These are phyloP conservation scores for Eufriesea mexicana DNA, from an alignment of 1,140 invertebrate genomes.

Conservation along the genomic window DNA sequence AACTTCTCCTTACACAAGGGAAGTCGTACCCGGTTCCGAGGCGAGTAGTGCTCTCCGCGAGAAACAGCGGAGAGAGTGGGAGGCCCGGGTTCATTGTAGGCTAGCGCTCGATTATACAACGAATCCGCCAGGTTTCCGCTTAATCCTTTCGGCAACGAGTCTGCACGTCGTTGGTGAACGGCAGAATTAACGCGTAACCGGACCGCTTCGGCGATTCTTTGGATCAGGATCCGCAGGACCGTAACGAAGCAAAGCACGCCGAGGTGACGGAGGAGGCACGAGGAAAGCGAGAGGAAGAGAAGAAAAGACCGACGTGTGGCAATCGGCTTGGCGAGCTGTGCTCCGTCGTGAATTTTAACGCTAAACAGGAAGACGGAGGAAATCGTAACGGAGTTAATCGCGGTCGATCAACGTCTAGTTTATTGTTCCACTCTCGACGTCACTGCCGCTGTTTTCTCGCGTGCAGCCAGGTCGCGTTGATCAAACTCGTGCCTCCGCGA, in stretches of 20 bases:
- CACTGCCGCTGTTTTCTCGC: slow-evolving; percentile 14
- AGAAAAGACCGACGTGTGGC: neutral
- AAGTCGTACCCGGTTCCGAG: slow-evolving; percentile 25
- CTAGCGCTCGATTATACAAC: slow-evolving; percentile 32
- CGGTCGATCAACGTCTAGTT: neutral
- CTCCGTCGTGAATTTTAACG: neutral
- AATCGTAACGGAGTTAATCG: slow-evolving; percentile 1
- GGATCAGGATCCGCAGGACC: neutral
- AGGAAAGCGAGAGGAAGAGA: neutral
- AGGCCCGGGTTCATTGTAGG: slow-evolving; percentile 27
- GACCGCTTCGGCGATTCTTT: neutral
- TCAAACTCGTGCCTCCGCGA: neutral
- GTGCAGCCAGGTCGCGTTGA: slow-evolving; percentile 2
- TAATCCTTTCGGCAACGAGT: neutral
- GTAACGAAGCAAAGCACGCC: neutral
- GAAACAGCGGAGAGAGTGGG: neutral
- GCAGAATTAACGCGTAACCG: neutral
- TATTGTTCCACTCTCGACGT: slow-evolving; percentile 27
- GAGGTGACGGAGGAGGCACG: neutral
- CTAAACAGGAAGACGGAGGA: neutral
- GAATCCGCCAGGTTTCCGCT: slow-evolving; percentile 3
- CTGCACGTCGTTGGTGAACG: neutral
- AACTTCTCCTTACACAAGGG: slow-evolving; percentile 64
- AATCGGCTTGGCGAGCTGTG: neutral
- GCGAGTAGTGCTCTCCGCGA: neutral